Evolutionary conservation across 2,113 vertebrate genomes (phyloP), one percentile per base, ranked within the genome.

Genomic region (Calyptomena viridis): DNA sequence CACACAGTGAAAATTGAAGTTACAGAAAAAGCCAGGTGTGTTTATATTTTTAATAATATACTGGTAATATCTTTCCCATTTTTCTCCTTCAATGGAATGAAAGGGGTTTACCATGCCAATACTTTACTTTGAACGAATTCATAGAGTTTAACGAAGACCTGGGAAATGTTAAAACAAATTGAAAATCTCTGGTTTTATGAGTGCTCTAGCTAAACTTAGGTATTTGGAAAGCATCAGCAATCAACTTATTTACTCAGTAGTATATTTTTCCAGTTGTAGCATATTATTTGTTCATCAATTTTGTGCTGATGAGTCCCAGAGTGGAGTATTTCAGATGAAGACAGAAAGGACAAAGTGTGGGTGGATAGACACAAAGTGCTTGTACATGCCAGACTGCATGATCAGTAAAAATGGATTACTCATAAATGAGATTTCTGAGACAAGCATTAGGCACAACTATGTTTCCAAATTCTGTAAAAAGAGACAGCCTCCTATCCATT

Each of bases 231-330:
- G 28, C 49, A 89, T 52, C 80, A 85, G 59, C 68, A 85, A 85
- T 27, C 35, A 75, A 79, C 42, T 80, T 15, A 75, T 87, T 87
- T 81, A 79, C 75, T 90, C 71, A 28, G 28, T 67, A 79, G 87
- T 90, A 6, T 84, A 80, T 91, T 95, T 96, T 89, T 66, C 49
- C 52, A 66, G 50, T 86, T 72, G 63, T 42, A 94, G 46, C 55
- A 55, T 39, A 89, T 76, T n/a, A 84, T 92, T 94, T 93, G 47
- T 85, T 96, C 78, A 90, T 84, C 73, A 77, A 8, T 84, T 93
- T 90, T 80, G 71, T 53, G 56, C 85, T 95, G 83, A 87, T 87
- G 90, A 89, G 24, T 50, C 79, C 77, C 63, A 87, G 68, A 93
- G 90, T 14, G 40, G 66, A 86, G 56, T 60, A 87, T 68, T 95